Evolutionary conservation across 2,113 vertebrate species (phyloP).

Genomic region (Charina bottae): DNA sequence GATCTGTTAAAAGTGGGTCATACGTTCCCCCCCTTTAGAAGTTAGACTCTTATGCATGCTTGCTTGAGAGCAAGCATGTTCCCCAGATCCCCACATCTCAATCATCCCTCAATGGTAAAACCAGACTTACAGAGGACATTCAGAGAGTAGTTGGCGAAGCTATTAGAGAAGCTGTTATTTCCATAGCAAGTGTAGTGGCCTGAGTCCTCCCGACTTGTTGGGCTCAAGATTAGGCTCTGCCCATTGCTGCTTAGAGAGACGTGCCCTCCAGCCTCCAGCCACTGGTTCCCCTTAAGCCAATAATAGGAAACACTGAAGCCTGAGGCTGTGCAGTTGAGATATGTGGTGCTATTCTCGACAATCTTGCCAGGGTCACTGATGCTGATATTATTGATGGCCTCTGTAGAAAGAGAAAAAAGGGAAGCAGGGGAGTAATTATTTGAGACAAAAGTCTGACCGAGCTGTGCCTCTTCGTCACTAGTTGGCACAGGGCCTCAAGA

Average conservation of each 20-base stretch:
- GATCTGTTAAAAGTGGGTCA: not conserved
- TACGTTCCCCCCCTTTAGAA: not conserved
- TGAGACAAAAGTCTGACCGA: not conserved
- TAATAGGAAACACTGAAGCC: slow-evolving; percentile 11
- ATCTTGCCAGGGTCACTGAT: not conserved
- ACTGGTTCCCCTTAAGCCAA: slow-evolving; percentile 16
- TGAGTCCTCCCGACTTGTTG: not conserved
- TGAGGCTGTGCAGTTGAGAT: not conserved
- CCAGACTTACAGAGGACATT: slow-evolving; percentile 25
- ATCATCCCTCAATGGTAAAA: not conserved
- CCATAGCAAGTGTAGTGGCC: slow-evolving; percentile 7
- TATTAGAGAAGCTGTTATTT: slow-evolving; percentile 1
- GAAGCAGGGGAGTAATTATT: not conserved
- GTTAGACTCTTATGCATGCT: not conserved
- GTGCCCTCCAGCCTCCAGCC: not conserved
- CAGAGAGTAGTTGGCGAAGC: not conserved
- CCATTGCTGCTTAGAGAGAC: not conserved
- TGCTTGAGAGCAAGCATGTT: not conserved
- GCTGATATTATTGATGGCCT: not conserved
- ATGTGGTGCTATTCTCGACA: not conserved
- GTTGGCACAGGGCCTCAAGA: not conserved
- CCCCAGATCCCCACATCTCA: not conserved
- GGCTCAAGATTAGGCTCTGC: not conserved
- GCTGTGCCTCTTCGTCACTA: too few species aligned
- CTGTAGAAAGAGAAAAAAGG: not conserved